Evolutionary conservation across 2,888 invertebrate genomes (phyloP), one percentile per base, ranked within the genome.

Genomic region (Lissonota sp.): DNA sequence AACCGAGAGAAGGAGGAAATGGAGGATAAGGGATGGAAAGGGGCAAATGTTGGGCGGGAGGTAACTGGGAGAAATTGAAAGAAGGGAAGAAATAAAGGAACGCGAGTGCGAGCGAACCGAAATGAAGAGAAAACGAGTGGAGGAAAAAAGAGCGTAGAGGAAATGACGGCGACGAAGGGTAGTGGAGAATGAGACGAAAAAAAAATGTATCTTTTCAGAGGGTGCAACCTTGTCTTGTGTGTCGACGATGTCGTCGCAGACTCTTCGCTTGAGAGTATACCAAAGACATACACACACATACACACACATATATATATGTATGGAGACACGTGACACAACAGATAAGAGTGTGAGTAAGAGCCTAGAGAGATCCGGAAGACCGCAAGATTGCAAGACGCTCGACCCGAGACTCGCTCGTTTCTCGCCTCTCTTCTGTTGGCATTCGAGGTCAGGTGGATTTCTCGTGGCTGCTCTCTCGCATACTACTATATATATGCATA

Each of bases 381-480:
- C 81, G 57, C 74, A 78, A 81, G 74, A 81, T 78, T 78, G 81
- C 81, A 81, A 81, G 64, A 77, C 73, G 81, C 73, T 80, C 69
- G 55, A 63, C 46, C 67, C 51, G 53, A 70, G 58, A 70, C 57
- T 44, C 42, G n/a, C 69, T 81, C 70, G 26, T n/a, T 74, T 70
- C 70, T 51, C 40, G 10, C 57, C 66, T 39, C 70, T 46, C 64
- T n/a, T 49, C 58, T 60, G 74, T 78, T 12, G 73, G 78, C 70
- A 74, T 81, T 78, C 77, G 81, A 74, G 81, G 81, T 81, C 74
- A 78, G 74, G 58, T 70, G 69, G 51, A 39, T 64, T 66, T 69
- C 67, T 55, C 39, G 72, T 46, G 62, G 75, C 76, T 49, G 46
- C 55, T 51, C 55, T 53, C 51, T n/a, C 66, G 6, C 57, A 44